These are phyloP conservation scores for Papilio protenor DNA, from an alignment of 2,888 invertebrate genomes.

Conservation along the genomic window DNA sequence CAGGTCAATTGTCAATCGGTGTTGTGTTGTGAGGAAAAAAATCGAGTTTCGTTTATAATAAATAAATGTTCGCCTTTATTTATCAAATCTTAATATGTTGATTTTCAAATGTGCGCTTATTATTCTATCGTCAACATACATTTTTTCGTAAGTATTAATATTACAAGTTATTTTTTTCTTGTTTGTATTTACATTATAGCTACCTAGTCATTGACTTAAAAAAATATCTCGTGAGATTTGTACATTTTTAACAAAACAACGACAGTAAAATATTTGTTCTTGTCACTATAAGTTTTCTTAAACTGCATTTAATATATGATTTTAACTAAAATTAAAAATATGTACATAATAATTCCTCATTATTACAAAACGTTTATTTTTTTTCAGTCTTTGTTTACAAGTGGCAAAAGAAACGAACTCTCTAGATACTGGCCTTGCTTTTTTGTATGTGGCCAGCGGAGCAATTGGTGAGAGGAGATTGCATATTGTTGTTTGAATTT, in stretches of 20 bases:
- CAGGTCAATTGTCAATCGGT: constrained; percentile 23
- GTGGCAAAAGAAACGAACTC: constrained; percentile 72
- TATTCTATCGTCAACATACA: constrained; percentile 70
- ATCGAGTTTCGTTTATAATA: constrained; percentile 25
- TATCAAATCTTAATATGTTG: constrained; percentile 66
- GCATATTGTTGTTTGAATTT: constrained; percentile 11
- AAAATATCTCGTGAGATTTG: background rate
- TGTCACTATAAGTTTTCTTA: background rate
- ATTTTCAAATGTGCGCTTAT: constrained; percentile 75
- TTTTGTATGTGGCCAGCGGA: constrained; percentile 77
- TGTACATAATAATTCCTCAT: background rate
- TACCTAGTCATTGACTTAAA: constrained; percentile 6
- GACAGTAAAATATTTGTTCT: background rate
- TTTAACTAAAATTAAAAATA: background rate
- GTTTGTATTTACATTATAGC: background rate
- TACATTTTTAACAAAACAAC: background rate
- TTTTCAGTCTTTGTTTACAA: constrained; percentile 77
- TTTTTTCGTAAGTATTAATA: constrained; percentile 73
- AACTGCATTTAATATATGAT: background rate
- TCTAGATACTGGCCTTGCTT: constrained; percentile 76
- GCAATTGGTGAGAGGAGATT: constrained; percentile 75
- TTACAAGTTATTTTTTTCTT: constrained; percentile 5
- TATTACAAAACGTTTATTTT: constrained; percentile 37
- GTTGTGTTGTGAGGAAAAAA: constrained; percentile 22
- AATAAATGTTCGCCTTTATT: constrained; percentile 24